Conservation (phyloP, 2,888 invertebrate species). For the Tiliacea citrago region DNA sequence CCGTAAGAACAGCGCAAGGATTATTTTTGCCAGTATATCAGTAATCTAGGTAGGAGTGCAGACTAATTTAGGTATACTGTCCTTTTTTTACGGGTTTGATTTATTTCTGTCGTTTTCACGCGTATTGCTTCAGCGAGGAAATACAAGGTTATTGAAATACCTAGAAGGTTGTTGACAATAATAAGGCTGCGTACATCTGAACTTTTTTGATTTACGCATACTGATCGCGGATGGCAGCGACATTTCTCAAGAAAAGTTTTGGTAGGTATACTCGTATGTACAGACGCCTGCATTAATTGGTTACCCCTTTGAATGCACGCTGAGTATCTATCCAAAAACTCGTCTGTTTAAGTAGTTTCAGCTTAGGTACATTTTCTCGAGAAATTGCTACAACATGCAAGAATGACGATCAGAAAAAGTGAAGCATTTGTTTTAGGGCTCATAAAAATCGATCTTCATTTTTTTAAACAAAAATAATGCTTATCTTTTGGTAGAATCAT, state of each 20-base stretch:
- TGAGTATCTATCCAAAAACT: no score
- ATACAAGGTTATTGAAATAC: constrained; percentile 30
- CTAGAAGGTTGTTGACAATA: constrained; percentile 13
- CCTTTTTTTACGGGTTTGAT: constrained; percentile 21
- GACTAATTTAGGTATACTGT: not conserved
- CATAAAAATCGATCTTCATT: no score
- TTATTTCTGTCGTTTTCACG: constrained; percentile 13
- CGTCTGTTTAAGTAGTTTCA: no score
- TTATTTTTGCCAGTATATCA: not conserved
- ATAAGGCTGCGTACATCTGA: constrained; percentile 27
- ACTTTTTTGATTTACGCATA: constrained; percentile 22
- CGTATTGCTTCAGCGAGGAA: constrained; percentile 19
- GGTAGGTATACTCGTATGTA: no score
- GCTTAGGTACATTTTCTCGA: not conserved
- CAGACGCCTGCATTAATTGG: not conserved
- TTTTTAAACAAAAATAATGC: no score
- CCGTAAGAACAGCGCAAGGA: not conserved
- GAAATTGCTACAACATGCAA: no score
- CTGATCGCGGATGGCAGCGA: not conserved
- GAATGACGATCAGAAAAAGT: not conserved
- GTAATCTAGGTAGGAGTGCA: not conserved
- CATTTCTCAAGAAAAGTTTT: no score
- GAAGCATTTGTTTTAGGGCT: not conserved
- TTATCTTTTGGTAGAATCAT: no score
- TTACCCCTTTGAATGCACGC: not conserved